Base-by-base conservation (phyloP, 1,140 invertebrate genomes). In the Diorhabda carinulata region DNA sequence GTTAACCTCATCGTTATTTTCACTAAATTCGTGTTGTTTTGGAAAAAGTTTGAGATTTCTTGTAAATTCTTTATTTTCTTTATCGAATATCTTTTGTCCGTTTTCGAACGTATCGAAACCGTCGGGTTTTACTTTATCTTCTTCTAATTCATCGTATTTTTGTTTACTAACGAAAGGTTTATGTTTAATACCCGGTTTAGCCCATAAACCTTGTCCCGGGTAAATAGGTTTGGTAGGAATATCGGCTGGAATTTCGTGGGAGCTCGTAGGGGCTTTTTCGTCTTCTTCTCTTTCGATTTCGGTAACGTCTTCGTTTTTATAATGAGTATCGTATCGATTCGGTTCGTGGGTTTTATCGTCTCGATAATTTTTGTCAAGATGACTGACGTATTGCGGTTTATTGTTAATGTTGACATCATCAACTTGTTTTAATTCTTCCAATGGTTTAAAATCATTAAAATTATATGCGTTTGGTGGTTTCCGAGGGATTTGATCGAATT, bases 151-250 rank as follows among this genome's bases (percentile, higher is more conserved):
- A 10, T 10, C 52, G 43, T 67, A 75, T 66, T 61, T 68, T 43
- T 78, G 74, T 64, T 73, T 73, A 56, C 70, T 70, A 7, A 76
- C 66, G 61, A 74, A 75, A 80, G 71, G 25, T 78, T 25, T 3
- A 81, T 82, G 47, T 81, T 79, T 70, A 75, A 81, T 0, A 77
- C 79, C 10, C 3, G 81, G 82, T 52, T 82, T 84, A 0, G 83
- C 84, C 83, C 86, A 84, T 45, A 78, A 56, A 2, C 84, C 85
- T 47, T 83, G 81, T 1, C 77, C 81, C 0, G 80, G 80, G 70
- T 87, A 86, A 45, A 84, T 83, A 2, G 85, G 83, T 52, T 78
- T 80, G 0, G 85, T 86, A 2, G 83, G 74, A 5, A 86, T 78
- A 40, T 72, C 71, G 41, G 60, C 64, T 4, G 74, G 72, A 5